phyloP scores from a whole-genome alignment of 2,888 invertebrate species.

The Tachina fera region DNA sequence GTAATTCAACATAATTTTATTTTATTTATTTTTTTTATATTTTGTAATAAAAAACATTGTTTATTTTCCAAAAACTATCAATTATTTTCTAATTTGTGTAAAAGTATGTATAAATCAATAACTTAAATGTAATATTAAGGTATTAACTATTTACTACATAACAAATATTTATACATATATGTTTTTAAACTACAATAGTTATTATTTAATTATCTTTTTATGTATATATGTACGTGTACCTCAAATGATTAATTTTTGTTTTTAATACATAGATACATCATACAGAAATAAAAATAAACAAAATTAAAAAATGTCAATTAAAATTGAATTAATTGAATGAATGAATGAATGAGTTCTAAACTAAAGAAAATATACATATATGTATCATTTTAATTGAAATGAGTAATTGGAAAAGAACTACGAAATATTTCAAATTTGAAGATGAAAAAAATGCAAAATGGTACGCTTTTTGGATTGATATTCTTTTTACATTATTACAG shows the following conservation, averaged over 20 bases:
- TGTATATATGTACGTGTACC: neutral
- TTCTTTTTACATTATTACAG: conserved; percentile 39
- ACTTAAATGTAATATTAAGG: conserved; percentile 56
- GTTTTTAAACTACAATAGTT: conserved; percentile 25
- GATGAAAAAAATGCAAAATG: conserved; percentile 64
- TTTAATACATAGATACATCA: neutral
- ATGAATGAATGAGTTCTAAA: conserved; percentile 27
- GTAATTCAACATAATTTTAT: conserved; percentile 47
- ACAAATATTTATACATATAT: conserved; percentile 32
- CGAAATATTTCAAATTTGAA: conserved; percentile 35
- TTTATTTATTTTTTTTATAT: neutral
- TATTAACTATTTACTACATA: conserved; percentile 59
- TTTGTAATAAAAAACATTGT: conserved; percentile 51
- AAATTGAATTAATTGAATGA: neutral
- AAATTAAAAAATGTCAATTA: conserved; percentile 9
- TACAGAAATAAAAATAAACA: neutral
- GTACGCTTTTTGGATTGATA: conserved; percentile 53
- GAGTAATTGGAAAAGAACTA: neutral
- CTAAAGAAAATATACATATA: conserved; percentile 26
- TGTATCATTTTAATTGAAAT: conserved; percentile 21
- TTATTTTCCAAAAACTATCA: conserved; percentile 30
- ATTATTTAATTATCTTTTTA: neutral
- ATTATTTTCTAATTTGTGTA: conserved; percentile 41
- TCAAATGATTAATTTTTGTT: neutral
- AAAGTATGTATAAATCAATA: conserved; percentile 53